A percentile compares a stretch with the other conserved stretches of the same genome.
Conservation (phyloP, 1,140 invertebrate genomes). For the Lepidurus apus region DNA sequence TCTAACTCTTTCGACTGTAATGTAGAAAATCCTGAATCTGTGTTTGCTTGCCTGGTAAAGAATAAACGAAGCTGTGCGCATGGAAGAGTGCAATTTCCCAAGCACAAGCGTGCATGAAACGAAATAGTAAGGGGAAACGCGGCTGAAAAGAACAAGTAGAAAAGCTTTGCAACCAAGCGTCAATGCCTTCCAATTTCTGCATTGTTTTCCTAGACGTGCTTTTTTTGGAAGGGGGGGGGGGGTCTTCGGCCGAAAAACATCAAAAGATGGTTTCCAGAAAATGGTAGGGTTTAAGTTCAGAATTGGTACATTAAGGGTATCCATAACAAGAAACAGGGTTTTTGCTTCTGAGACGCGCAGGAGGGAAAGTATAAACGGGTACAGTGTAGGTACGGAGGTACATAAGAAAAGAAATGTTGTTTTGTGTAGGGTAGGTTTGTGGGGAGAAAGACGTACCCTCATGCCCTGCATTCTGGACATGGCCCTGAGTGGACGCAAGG, state of each 20-base stretch:
- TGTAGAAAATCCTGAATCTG: background rate
- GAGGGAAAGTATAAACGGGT: background rate
- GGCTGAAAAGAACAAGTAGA: background rate
- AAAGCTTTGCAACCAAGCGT: background rate
- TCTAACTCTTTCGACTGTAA: background rate
- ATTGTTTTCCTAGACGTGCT: background rate
- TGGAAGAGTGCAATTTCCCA: background rate
- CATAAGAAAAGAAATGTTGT: background rate
- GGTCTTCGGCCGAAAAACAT: too few relatives aligned
- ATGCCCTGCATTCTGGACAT: constrained; percentile 97
- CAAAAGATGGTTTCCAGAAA: background rate
- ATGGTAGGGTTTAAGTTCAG: constrained; percentile 10
- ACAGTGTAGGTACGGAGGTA: background rate
- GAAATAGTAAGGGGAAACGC: background rate
- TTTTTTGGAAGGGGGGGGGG: background rate
- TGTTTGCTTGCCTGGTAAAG: constrained; percentile 4
- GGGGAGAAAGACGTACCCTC: constrained; percentile 70
- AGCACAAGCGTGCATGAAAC: constrained; percentile 17
- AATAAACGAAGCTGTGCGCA: background rate
- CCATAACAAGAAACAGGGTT: background rate
- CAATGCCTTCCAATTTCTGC: background rate
- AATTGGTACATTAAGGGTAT: background rate
- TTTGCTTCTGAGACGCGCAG: background rate
- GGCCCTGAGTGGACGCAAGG: constrained; percentile 86
- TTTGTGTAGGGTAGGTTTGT: background rate